phyloP scores from a whole-genome alignment of 2,113 vertebrate species.

The Ancistrus triradiatus region DNA sequence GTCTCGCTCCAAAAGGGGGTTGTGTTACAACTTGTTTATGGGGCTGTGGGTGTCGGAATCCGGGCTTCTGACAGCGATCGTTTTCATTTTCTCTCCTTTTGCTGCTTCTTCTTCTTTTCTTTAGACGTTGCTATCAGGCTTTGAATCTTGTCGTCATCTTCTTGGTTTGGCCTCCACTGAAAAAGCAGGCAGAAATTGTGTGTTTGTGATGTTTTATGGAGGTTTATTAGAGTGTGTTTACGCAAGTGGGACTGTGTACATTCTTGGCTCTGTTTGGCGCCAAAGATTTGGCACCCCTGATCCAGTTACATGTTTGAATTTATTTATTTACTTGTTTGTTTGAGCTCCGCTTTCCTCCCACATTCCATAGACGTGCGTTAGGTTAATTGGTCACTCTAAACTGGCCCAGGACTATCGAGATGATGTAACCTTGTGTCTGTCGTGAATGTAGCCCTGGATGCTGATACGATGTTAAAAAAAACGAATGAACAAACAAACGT shows the following conservation, averaged over 20 bases:
- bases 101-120: not conserved
- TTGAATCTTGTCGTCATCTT: not conserved
- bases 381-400: too few relatives aligned
- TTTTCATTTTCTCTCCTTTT: constrained; percentile 1
- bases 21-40: constrained; percentile 19
- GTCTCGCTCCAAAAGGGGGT: constrained; percentile 11
- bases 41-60: not conserved
- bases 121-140: not conserved
- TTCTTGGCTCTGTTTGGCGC: too few relatives aligned
- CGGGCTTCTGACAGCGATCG: not conserved
- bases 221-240: not conserved
- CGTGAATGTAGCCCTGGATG: too few relatives aligned
- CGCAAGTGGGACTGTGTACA: not conserved
- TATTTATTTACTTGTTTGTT: too few relatives aligned
- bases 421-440: too few relatives aligned
- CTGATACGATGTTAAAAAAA: too few relatives aligned
- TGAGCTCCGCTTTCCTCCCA: too few relatives aligned
- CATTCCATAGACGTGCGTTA: too few relatives aligned
- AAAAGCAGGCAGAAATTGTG: not conserved
- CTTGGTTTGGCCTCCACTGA: not conserved
- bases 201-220: not conserved
- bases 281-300: too few relatives aligned
- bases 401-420: too few relatives aligned
- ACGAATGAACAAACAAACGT: too few relatives aligned
- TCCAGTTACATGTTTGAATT: too few relatives aligned